A percentile compares a stretch with the other conserved stretches of the same genome.
These are phyloP conservation scores for Crotophaga sulcirostris DNA, from an alignment of 2,113 vertebrate species.

Conservation along the genomic window DNA sequence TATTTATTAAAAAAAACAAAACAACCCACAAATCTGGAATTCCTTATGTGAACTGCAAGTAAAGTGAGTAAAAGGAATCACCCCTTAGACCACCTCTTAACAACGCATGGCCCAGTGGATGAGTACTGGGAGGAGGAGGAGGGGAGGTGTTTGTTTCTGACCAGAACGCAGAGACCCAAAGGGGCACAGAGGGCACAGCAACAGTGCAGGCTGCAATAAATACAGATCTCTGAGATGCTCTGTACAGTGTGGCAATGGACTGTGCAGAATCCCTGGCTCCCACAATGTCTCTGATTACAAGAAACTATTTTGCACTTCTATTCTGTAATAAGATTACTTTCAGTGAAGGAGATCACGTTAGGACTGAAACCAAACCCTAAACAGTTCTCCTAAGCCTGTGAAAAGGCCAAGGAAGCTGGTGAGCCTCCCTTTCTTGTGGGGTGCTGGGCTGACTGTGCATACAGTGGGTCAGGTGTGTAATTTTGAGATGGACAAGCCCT, in stretches of 20 bases:
- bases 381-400: not conserved
- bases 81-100: not conserved
- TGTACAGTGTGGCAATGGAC: not conserved
- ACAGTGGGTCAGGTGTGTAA: not conserved
- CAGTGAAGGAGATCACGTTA: rapidly evolving
- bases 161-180: not conserved
- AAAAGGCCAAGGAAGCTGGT: not conserved
- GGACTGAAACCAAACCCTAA: not conserved
- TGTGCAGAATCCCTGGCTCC: not conserved
- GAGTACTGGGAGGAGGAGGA: not conserved
- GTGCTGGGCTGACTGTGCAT: not conserved
- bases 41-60: not conserved
- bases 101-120: not conserved
- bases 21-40: not conserved
- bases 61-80: not conserved
- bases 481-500: not conserved
- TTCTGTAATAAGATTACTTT: not conserved
- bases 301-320: not conserved
- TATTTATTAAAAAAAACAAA: not conserved
- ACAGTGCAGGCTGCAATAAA: not conserved
- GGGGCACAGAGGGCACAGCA: too few relatives aligned
- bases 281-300: not conserved
- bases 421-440: not conserved
- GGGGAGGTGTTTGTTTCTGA: not conserved
- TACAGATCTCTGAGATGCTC: not conserved